Percentiles rank a stretch among this genome's conserved stretches.
phyloP scores from a whole-genome alignment of 2,797 vertebrate species.

The Podargus strigoides region DNA sequence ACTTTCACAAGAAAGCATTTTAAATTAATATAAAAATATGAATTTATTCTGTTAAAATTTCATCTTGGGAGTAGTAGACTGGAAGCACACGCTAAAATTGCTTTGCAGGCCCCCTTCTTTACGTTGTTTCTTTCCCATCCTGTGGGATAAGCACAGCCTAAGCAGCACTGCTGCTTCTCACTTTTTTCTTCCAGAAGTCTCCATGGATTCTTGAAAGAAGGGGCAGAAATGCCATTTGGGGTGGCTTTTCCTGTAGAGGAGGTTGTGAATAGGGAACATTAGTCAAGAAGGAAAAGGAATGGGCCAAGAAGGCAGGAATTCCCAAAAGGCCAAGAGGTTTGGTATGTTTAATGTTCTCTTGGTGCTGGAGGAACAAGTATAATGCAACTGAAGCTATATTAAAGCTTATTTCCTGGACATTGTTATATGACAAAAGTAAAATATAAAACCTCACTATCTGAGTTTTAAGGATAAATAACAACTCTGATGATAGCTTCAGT shows the following conservation, averaged over 20 bases:
- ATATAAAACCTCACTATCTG: neutral
- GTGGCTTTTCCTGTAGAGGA: conserved; percentile 10
- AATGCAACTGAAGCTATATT: neutral
- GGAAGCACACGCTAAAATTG: neutral
- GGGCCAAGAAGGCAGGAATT: conserved; percentile 26
- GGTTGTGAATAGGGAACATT: conserved; percentile 22
- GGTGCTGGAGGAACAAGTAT: neutral
- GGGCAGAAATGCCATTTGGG: conserved; percentile 44
- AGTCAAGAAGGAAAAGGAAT: conserved; percentile 34
- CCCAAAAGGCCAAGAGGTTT: conserved; percentile 3
- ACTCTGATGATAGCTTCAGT: neutral
- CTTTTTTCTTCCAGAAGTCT: neutral
- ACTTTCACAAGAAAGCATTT: neutral
- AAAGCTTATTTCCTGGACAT: neutral
- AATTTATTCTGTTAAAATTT: neutral
- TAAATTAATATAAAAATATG: neutral
- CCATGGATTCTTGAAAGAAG: conserved; percentile 40
- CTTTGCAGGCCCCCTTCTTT: neutral
- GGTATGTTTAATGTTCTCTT: neutral
- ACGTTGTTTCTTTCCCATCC: neutral
- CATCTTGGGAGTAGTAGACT: neutral
- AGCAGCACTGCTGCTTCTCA: neutral
- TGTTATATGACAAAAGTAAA: neutral
- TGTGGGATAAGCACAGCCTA: neutral
- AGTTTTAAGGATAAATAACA: neutral